These are phyloP conservation scores for Enteromius fasciolatus DNA, from an alignment of 2,797 vertebrate genomes.

Conservation along the genomic window DNA sequence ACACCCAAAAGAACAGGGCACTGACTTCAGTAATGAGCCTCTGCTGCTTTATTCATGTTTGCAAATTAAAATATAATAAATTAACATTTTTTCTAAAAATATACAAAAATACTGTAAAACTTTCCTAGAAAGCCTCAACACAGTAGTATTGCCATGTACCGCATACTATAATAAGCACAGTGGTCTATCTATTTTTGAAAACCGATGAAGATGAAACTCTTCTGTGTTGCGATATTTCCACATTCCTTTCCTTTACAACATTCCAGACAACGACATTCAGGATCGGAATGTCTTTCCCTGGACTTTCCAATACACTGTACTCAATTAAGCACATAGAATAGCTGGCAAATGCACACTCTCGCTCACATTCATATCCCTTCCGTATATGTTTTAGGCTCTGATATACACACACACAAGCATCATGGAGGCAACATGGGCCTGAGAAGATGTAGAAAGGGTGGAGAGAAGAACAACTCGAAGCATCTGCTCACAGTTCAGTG, in stretches of 20 bases:
- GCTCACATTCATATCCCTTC: constrained; percentile 41
- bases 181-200: constrained; percentile 82
- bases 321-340: constrained; percentile 44
- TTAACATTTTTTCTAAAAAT: constrained; percentile 90
- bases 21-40: constrained; percentile 55
- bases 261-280: constrained; percentile 77
- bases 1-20: constrained; percentile 35
- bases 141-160: constrained; percentile 90
- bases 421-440: constrained; percentile 42
- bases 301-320: constrained; percentile 35
- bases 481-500: constrained; percentile 57
- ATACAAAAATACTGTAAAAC: constrained; percentile 94
- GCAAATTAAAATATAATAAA: constrained; percentile 95
- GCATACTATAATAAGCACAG: constrained; percentile 87
- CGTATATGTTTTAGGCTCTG: constrained; percentile 30
- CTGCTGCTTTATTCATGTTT: constrained; percentile 67
- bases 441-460: constrained; percentile 34
- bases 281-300: constrained; percentile 25
- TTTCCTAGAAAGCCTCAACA: constrained; percentile 92
- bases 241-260: constrained; percentile 71
- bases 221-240: constrained; percentile 62
- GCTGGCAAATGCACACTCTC: constrained; percentile 19
- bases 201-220: constrained; percentile 74
- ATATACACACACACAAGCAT: constrained; percentile 28
- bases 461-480: constrained; percentile 45